Conservation (phyloP, 2,797 vertebrate genomes). For the Channa striata region DNA sequence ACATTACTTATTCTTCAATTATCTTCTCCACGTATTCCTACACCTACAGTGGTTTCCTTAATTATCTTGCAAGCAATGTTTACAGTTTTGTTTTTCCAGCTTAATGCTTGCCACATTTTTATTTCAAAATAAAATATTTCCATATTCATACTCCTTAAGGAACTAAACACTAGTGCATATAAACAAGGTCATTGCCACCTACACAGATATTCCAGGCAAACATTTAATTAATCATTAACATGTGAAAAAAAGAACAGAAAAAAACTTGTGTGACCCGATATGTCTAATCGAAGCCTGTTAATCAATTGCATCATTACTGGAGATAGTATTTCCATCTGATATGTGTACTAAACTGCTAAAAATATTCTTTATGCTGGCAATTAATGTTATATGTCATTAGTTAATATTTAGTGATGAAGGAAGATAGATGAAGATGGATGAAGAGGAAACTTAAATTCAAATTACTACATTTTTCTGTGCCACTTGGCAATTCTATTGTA, state of each 20-base stretch:
- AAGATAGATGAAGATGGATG: constrained; percentile 1
- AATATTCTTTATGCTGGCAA: constrained; percentile 35
- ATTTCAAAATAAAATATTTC: too few species aligned
- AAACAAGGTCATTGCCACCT: not conserved
- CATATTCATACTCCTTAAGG: too few species aligned
- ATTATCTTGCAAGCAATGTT: too few species aligned
- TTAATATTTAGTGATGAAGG: not conserved
- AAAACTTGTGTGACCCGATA: too few species aligned
- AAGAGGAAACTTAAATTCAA: constrained; percentile 16
- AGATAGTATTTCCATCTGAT: constrained; percentile 17
- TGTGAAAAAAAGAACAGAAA: not conserved
- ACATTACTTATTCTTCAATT: too few species aligned
- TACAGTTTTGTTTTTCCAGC: too few species aligned
- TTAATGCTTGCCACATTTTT: too few species aligned
- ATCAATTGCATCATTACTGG: constrained; percentile 29
- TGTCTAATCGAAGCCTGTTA: constrained; percentile 7
- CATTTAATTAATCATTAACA: not conserved
- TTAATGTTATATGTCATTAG: constrained; percentile 13
- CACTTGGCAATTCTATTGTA: constrained; percentile 20
- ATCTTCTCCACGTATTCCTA: too few species aligned
- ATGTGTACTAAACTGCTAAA: constrained; percentile 38
- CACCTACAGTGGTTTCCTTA: too few species aligned
- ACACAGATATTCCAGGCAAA: not conserved
- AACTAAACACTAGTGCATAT: not conserved
- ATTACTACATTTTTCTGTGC: constrained; percentile 9